A percentile compares a stretch with the other conserved stretches of the same genome.
These are phyloP conservation scores for Tuberolachnus salignus DNA, from an alignment of 2,888 invertebrate species.

Conservation along the genomic window DNA sequence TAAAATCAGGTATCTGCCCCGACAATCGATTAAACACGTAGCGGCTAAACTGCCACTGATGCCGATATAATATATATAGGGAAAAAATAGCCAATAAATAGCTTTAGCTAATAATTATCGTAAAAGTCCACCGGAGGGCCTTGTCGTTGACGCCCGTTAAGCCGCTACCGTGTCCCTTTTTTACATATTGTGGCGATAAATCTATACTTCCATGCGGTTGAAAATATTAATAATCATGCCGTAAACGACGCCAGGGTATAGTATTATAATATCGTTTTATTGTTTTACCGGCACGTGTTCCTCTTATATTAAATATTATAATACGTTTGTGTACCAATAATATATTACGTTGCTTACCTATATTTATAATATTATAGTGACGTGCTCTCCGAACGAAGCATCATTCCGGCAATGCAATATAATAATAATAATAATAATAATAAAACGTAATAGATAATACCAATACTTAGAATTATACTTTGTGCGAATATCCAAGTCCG, in stretches of 20 bases:
- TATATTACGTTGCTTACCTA: not conserved
- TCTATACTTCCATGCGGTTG: slow-evolving; percentile 11
- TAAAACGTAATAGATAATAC: not conserved
- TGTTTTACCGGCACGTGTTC: not conserved
- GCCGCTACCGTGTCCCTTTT: slow-evolving; percentile 46
- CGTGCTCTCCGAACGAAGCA: too few relatives aligned
- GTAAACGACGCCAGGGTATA: slow-evolving; percentile 16
- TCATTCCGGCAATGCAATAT: too few relatives aligned
- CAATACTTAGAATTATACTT: not conserved
- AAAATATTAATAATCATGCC: slow-evolving; percentile 43
- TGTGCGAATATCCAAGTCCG: slow-evolving; percentile 11
- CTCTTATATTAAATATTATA: too few relatives aligned
- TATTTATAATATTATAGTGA: not conserved
- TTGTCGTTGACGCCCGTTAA: slow-evolving; percentile 51
- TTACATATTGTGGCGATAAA: slow-evolving; percentile 19
- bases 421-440: too few relatives aligned
- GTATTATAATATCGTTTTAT: slow-evolving; percentile 23
- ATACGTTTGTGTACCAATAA: not conserved
- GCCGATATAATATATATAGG: not conserved
- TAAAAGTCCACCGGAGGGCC: slow-evolving; percentile 40
- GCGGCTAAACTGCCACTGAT: not conserved
- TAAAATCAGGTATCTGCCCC: slow-evolving; percentile 30
- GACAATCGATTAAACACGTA: slow-evolving; percentile 16
- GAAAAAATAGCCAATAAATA: slow-evolving; percentile 31
- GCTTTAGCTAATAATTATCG: slow-evolving; percentile 41